Evolutionary conservation across 2,113 vertebrate species (phyloP).

Genomic region (Ammodramus savannarum): DNA sequence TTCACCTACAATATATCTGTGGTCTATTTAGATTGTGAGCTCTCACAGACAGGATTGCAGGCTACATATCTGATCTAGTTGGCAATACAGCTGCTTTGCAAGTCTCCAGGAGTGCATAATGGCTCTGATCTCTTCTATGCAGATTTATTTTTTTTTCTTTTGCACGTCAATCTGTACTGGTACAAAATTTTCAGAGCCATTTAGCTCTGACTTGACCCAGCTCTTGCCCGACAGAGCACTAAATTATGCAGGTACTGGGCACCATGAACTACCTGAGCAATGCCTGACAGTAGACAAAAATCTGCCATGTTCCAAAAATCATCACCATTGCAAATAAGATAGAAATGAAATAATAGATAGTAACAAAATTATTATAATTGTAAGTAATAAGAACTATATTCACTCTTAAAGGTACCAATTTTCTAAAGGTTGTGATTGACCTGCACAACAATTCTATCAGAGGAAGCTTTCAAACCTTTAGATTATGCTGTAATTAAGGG

Average conservation of each 20-base stretch:
- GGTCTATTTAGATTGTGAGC: neutral
- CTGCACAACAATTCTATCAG: neutral
- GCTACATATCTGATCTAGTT: neutral
- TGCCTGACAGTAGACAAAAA: neutral
- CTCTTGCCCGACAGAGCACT: neutral
- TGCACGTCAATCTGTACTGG: neutral
- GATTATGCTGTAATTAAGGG: neutral
- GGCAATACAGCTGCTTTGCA: neutral
- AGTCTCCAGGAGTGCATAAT: neutral
- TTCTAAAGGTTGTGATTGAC: constrained; percentile 21
- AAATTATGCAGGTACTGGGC: neutral
- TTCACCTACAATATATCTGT: neutral
- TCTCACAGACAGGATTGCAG: neutral
- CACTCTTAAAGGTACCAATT: neutral
- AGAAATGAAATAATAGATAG: neutral
- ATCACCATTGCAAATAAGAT: neutral
- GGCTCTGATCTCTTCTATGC: neutral
- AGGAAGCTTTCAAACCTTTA: neutral
- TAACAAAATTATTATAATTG: neutral
- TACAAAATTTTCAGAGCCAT: neutral
- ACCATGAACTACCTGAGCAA: neutral
- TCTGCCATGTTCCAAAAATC: neutral
- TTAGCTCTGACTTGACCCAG: neutral
- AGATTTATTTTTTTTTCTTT: neutral
- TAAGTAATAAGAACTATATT: neutral